phyloP scores from a whole-genome alignment of 2,888 invertebrate genomes.

The Sisyra terminalis region DNA sequence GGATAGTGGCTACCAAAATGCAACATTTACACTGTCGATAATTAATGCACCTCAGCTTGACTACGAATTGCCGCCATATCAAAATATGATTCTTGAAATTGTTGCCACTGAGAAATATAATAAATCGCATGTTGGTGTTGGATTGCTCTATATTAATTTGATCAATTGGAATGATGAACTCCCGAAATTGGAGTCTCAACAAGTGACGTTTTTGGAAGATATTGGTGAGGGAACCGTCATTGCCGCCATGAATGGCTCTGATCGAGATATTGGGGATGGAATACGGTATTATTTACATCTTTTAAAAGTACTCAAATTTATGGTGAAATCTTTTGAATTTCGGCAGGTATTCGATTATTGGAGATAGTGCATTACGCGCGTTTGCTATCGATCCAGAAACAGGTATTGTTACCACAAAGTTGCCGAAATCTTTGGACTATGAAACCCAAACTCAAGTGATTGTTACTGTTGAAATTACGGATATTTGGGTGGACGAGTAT shows the following conservation, averaged over 20 bases:
- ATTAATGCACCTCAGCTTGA: slow-evolving; percentile 35
- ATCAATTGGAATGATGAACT: slow-evolving; percentile 54
- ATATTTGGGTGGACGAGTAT: slow-evolving; percentile 14
- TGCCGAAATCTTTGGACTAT: slow-evolving; percentile 39
- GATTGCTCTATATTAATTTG: slow-evolving; percentile 32
- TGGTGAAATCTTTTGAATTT: neutral
- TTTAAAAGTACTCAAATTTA: neutral
- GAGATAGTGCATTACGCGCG: slow-evolving; percentile 25
- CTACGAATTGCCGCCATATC: slow-evolving; percentile 36
- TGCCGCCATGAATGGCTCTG: slow-evolving; percentile 36
- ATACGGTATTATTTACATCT: slow-evolving; percentile 34
- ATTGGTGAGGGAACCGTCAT: slow-evolving; percentile 30
- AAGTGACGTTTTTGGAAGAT: slow-evolving; percentile 36
- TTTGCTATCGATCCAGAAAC: slow-evolving; percentile 31
- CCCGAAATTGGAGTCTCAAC: slow-evolving; percentile 37
- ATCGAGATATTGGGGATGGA: slow-evolving; percentile 41
- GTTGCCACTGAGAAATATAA: neutral
- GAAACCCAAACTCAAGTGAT: slow-evolving; percentile 38
- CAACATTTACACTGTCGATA: slow-evolving; percentile 39
- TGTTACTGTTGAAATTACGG: slow-evolving; percentile 26
- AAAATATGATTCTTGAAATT: slow-evolving; percentile 24
- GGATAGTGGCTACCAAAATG: slow-evolving; percentile 37
- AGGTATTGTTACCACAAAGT: slow-evolving; percentile 38
- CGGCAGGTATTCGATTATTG: neutral
- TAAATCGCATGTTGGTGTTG: slow-evolving; percentile 21